Evolutionary conservation across 1,140 invertebrate species (phyloP), one percentile per base, ranked within the genome.

Genomic region (Agraylea sexmaculata): DNA sequence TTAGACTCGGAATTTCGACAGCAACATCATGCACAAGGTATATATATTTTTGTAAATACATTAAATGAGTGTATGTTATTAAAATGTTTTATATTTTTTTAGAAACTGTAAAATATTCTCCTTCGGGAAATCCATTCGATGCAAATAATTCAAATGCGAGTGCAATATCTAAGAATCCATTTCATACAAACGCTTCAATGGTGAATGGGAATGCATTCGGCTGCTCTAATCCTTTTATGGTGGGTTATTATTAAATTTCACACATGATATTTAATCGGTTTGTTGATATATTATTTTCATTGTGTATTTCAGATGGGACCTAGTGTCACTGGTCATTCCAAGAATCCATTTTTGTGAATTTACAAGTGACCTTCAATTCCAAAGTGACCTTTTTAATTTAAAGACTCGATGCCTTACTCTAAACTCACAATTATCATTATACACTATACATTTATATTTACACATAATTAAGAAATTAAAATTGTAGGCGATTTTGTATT

Each of bases 1-100:
- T 55, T 67, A 42, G 64, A 67, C 53, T 44, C 58, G 46, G 60
- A 59, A 38, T 53, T 66, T 49, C 55, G 62, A 46, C 60, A 67
- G 42, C 61, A 67, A 49, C 62, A 65, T 16, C 46, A 47, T 32
- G 42, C 7, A 31, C 45, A 44, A 38, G 38, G 19, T 32, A 16
- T 42, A 47, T 31, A 33, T 47, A 13, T 30, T 19, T 39, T 37
- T 8, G 8, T 12, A 33, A 42, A 22, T 1, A 23, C n/a, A 10
- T 35, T 10, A 13, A 31, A 10, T 22, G 5, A 17, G 12, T 11
- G 13, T 36, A 21, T 13, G 19, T 21, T 41, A 41, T 41, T 3
- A 15, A 7, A 31, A 20, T 40, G 31, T 19, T 20, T 29, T 31
- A 17, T 28, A 28, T 43, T n/a, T 43, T 37, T 40, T 40, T 43